These are phyloP conservation scores for Neoascia interrupta DNA, from an alignment of 2,888 invertebrate genomes.

Conservation along the genomic window DNA sequence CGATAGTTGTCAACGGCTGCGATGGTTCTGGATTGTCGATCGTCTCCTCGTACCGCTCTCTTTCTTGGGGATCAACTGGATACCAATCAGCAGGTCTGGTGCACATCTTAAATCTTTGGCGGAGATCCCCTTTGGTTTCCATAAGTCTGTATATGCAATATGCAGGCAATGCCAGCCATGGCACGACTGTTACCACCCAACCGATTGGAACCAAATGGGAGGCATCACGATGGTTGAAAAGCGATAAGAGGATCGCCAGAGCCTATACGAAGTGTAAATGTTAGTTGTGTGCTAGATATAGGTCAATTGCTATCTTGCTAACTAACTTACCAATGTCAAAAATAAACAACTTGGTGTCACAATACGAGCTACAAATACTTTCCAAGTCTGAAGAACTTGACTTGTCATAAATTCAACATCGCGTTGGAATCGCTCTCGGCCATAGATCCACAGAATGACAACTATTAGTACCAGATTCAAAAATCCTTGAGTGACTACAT, in stretches of 20 bases:
- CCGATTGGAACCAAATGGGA: slow-evolving; percentile 19
- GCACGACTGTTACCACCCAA: slow-evolving; percentile 66
- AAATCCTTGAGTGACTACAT: slow-evolving; percentile 84
- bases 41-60: slow-evolving; percentile 75
- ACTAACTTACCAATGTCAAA: slow-evolving; percentile 36
- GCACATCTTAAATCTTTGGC: slow-evolving; percentile 73
- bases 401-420: slow-evolving; percentile 88
- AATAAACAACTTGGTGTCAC: slow-evolving; percentile 83
- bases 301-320: background rate
- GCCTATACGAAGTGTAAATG: no score
- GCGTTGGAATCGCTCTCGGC: slow-evolving; percentile 81
- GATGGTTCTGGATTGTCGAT: slow-evolving; percentile 74
- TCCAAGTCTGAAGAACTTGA: slow-evolving; percentile 80
- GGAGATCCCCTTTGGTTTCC: slow-evolving; percentile 73
- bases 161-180: slow-evolving; percentile 74
- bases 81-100: slow-evolving; percentile 77
- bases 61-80: slow-evolving; percentile 74
- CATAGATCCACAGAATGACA: slow-evolving; percentile 90
- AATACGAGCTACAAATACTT: slow-evolving; percentile 81
- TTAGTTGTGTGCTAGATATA: no score
- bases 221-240: background rate
- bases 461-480: slow-evolving; percentile 89
- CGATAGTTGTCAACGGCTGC: background rate
- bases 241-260: no score
- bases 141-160: slow-evolving; percentile 73